Evolutionary conservation across 2,797 vertebrate genomes (phyloP).

Genomic region (Eulemur rubriventer): DNA sequence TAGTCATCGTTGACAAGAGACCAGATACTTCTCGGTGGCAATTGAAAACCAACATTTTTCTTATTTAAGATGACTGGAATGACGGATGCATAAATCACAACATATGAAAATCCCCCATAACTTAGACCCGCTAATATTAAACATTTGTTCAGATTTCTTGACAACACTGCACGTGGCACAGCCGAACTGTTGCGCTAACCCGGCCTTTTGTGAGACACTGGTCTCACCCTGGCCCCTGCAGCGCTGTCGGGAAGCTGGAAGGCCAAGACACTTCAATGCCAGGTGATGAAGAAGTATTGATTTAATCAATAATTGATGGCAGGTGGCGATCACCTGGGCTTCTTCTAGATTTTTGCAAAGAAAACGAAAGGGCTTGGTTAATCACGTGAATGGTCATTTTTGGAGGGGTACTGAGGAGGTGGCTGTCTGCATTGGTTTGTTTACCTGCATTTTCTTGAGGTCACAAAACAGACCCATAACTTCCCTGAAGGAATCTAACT

Average conservation of each 20-base stretch:
- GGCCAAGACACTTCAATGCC: not conserved
- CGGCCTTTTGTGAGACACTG: not conserved
- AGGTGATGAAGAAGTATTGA: too few relatives aligned
- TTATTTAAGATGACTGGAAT: slow-evolving; percentile 82
- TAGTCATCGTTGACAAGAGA: slow-evolving; percentile 74
- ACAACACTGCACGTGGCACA: not conserved
- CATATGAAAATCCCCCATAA: slow-evolving; percentile 63
- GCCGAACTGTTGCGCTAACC: not conserved
- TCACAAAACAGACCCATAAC: not conserved
- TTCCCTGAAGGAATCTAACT: rapidly evolving
- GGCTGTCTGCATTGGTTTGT: not conserved
- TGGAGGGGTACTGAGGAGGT: not conserved
- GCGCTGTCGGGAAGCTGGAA: not conserved
- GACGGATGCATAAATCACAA: slow-evolving; percentile 83
- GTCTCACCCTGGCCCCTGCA: rapidly evolving
- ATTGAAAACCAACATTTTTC: slow-evolving; percentile 79
- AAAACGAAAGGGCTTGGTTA: not conserved
- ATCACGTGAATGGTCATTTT: not conserved
- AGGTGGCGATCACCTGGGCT: rapidly evolving
- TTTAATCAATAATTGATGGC: rapidly evolving
- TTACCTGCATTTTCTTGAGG: not conserved
- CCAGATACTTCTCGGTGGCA: slow-evolving; percentile 78
- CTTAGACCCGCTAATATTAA: slow-evolving; percentile 71
- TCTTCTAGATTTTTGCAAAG: not conserved
- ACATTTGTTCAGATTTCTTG: slow-evolving; percentile 75